phyloP scores from a whole-genome alignment of 1,140 invertebrate species.

The Battus philenor region DNA sequence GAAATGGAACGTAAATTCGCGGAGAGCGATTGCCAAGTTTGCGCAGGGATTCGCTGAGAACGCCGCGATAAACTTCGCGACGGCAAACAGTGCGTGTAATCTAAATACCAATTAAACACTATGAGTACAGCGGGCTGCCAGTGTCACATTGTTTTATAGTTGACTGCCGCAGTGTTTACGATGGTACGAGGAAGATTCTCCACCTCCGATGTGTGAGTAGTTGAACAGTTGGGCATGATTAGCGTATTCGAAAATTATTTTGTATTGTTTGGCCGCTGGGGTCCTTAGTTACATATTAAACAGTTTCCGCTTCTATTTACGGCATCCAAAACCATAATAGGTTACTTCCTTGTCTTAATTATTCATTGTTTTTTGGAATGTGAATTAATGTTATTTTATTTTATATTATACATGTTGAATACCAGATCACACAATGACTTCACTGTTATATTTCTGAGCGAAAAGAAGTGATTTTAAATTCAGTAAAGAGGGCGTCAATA shows the following conservation, averaged over 20 bases:
- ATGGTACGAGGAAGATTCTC: conserved; percentile 68
- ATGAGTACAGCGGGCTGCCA: not conserved
- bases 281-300: conserved; percentile 7
- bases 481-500: too few relatives aligned
- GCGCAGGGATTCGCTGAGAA: conserved; percentile 39
- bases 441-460: too few relatives aligned
- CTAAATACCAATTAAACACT: conserved; percentile 28
- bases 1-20: conserved; percentile 50
- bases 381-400: too few relatives aligned
- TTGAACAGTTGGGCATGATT: not conserved
- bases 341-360: conserved; percentile 11
- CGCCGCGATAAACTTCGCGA: conserved; percentile 43
- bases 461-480: too few relatives aligned
- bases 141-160: not conserved
- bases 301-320: conserved; percentile 5
- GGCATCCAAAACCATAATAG: conserved; percentile 1
- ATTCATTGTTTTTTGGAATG: conserved; percentile 10
- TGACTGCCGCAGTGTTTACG: conserved; percentile 15
- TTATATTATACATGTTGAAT: too few relatives aligned
- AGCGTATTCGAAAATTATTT: too few relatives aligned
- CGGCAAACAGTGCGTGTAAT: conserved; percentile 42
- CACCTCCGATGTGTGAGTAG: conserved; percentile 62
- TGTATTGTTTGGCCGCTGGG: not conserved
- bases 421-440: too few relatives aligned
- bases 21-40: conserved; percentile 53